phyloP scores from a whole-genome alignment of 2,888 invertebrate species.

The Caenorhabditis doughertyi region DNA sequence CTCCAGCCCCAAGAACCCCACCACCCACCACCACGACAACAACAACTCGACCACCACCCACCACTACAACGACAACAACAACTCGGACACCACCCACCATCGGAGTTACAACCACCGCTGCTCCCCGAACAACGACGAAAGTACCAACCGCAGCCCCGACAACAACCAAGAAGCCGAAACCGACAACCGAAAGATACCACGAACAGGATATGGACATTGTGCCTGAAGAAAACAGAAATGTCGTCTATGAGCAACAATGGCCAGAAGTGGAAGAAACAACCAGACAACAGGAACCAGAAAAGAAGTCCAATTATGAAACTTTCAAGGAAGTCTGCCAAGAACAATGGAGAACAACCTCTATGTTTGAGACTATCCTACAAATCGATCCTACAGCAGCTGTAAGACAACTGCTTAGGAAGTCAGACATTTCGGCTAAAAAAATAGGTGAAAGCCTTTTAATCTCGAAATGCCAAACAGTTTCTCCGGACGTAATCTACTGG shows the following conservation, averaged over 20 bases:
- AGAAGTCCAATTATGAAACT: no score
- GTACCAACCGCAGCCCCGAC: no score
- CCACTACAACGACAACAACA: background rate
- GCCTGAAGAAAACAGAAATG: background rate
- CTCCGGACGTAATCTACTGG: background rate
- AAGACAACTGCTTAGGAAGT: background rate
- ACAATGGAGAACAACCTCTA: background rate
- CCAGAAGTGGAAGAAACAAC: no score
- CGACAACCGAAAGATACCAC: no score
- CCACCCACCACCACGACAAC: no score
- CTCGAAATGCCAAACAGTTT: background rate
- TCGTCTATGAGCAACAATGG: background rate
- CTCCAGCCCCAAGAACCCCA: no score
- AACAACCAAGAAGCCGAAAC: no score
- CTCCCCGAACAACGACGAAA: background rate
- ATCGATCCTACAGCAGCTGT: constrained; percentile 18
- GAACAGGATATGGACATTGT: background rate
- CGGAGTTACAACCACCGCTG: background rate
- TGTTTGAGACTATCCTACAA: background rate
- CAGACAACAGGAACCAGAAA: no score
- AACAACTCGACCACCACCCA: background rate
- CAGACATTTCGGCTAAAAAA: background rate
- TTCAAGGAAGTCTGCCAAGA: no score
- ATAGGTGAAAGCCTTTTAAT: background rate
- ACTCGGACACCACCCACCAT: no score